Base-by-base conservation (phyloP, 2,797 vertebrate species). In the Prunella strophiata region DNA sequence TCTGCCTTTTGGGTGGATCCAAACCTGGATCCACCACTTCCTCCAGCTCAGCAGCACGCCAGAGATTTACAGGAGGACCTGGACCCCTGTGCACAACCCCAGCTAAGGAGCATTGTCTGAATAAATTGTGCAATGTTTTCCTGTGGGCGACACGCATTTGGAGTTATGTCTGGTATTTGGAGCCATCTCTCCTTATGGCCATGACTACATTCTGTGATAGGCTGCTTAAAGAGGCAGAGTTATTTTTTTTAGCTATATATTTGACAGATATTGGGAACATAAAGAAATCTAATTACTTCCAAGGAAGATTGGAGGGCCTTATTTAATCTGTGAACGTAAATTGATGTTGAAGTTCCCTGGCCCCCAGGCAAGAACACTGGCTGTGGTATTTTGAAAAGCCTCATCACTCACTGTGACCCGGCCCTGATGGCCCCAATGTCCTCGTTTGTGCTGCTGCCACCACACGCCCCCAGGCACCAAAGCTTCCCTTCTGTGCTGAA, bases 241-340 rank as follows among this genome's bases (percentile, higher is more conserved):
- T 2, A 30, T 21, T 25, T 20, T 36, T 80, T 83, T 70, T 20
- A 68, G 61, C 66, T 67, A 22, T 7, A 7, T 42, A 70, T 89
- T 80, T n/a, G 71, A 89, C 72, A 88, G 71, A 80, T 73, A 67
- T 40, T 45, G 57, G 68, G 61, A 94, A 82, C 70, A 88, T 70
- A 87, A 52, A 55, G 84, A 89, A 95, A 95, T 85, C 50, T 18
- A 72, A 91, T 95, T 68, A 85, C 55, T 78, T 48, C 55, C 86
- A 54, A 17, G 29, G 51, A 91, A 73, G 93, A 72, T 42, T 51
- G 63, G 38, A 83, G n/a, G 62, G 47, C 36, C 67, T 88, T 70
- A 88, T 80, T 91, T 89, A 66, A 88, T 85, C 82, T 85, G 50
- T 12, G 74, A 40, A 72, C 0, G 0, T 20, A 87, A 93, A 95